Base-by-base conservation (phyloP, 1,140 invertebrate genomes). In the Brachionus paranguensis region DNA sequence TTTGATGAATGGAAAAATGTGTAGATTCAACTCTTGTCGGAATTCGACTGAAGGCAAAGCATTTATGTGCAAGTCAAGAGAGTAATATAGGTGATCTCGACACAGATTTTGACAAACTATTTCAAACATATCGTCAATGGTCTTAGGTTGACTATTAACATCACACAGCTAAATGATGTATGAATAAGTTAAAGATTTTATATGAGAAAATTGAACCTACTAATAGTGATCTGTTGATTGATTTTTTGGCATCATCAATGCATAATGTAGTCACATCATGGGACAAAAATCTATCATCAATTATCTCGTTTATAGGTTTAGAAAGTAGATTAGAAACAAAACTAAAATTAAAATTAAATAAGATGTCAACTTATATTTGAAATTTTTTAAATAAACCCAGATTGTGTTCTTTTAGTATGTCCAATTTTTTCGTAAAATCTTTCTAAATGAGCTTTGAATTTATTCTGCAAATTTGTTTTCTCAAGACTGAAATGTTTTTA, bases 361-460 rank as follows among this genome's bases (percentile, higher is more conserved):
- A 50, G 1, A 20, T 20, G n/a, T 17, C 37, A 43, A 17, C 17
- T 74, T 20, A 17, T 17, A 24, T 29, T 24, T 20, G 6, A 6
- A 37, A 8, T 1, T 14, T 50, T 14, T 37, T n/a, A 20, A 24
- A 50, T 5, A 45, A 29, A 76, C 72, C 78, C 78, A 29, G 50
- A 60, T 68, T 81, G 78, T 60, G 43, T 81, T 64, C 24, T 60
- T 68, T 81, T 81, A 11, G 64, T 68, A 64, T 81, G 78, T 12
- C 64, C 78, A 68, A 81, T 81, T 43, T 60, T 64, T 47, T 81
- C 78, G 24, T 81, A 81, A 45, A 81, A 81, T 45, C 78, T 37
- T 12, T 81, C 78, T 20, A 81, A 68, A 60, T 64, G 78, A 64
- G 53, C 64, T 43, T 45, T 60, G 20, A 81, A 68, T 47, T 81